phyloP scores from a whole-genome alignment of 2,888 invertebrate species.

The Autographa gamma region DNA sequence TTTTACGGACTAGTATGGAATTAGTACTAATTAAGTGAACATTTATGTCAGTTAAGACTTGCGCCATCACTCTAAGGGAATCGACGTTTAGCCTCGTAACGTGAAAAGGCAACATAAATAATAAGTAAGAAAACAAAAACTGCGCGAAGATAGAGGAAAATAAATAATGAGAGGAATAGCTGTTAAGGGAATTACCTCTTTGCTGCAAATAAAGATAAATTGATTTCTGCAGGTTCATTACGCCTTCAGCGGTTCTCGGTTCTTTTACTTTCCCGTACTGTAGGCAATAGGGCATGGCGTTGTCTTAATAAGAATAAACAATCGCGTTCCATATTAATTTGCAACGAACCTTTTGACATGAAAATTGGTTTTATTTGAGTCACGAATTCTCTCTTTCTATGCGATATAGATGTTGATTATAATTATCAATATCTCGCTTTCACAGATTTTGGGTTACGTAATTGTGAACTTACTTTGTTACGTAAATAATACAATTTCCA shows the following conservation, averaged over 20 bases:
- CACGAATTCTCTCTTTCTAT: neutral
- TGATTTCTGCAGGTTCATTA: constrained; percentile 48
- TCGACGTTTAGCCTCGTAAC: constrained; percentile 21
- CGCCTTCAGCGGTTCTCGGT: constrained; percentile 18
- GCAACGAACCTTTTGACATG: neutral
- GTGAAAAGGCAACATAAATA: constrained; percentile 51
- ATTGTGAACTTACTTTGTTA: neutral
- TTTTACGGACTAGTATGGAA: neutral
- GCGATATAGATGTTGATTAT: neutral
- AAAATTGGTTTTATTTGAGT: neutral
- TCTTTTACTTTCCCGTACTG: constrained; percentile 24
- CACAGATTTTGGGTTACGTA: no score
- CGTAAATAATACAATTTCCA: constrained; percentile 20
- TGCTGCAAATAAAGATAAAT: constrained; percentile 60
- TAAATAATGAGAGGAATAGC: constrained; percentile 59
- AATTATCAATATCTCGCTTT: neutral
- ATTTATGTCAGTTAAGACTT: neutral
- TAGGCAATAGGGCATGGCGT: constrained; percentile 20
- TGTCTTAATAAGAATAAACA: constrained; percentile 15
- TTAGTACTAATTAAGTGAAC: neutral
- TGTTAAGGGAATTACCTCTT: constrained; percentile 57
- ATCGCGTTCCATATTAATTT: neutral
- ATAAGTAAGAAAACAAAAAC: constrained; percentile 52
- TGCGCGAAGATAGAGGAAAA: constrained; percentile 40
- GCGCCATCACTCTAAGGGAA: neutral